Percentiles rank a stretch among this genome's conserved stretches.
Conservation (phyloP, 2,113 vertebrate species). For the Papio anubis region DNA sequence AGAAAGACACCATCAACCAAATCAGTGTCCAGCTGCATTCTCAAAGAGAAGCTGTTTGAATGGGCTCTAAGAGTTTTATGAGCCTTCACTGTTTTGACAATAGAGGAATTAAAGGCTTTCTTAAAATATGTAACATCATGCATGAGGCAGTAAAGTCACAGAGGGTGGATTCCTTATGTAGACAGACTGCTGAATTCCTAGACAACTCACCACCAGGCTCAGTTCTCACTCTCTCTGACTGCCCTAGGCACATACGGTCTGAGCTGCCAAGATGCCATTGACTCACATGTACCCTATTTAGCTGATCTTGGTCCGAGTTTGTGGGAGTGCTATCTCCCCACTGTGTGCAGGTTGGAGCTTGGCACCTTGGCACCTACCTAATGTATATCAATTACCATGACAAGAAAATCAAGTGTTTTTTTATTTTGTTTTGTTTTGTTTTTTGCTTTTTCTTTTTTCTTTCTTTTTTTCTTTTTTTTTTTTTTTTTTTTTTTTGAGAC, state of each 20-base stretch:
- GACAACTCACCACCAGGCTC: neutral
- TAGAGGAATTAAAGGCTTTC: neutral
- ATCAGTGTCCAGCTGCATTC: neutral
- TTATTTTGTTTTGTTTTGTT: too few relatives aligned
- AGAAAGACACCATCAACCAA: neutral
- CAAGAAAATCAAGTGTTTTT: neutral
- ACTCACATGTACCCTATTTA: neutral
- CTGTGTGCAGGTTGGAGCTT: neutral
- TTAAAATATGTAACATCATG: neutral
- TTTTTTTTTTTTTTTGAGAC: too few relatives aligned
- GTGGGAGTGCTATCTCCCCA: neutral
- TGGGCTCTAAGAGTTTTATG: neutral
- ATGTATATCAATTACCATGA: neutral
- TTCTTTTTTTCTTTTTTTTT: fast-evolving
- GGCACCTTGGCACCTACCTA: neutral
- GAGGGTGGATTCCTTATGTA: neutral
- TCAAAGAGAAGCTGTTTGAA: neutral
- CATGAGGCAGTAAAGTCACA: neutral
- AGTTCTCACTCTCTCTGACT: neutral
- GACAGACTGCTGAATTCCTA: neutral
- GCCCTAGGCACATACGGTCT: neutral
- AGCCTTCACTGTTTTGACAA: neutral
- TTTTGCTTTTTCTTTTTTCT: too few relatives aligned
- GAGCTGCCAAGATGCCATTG: too few relatives aligned
- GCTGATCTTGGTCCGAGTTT: neutral